Conservation (phyloP, 2,113 vertebrate species). For the Eclectus roratus region DNA sequence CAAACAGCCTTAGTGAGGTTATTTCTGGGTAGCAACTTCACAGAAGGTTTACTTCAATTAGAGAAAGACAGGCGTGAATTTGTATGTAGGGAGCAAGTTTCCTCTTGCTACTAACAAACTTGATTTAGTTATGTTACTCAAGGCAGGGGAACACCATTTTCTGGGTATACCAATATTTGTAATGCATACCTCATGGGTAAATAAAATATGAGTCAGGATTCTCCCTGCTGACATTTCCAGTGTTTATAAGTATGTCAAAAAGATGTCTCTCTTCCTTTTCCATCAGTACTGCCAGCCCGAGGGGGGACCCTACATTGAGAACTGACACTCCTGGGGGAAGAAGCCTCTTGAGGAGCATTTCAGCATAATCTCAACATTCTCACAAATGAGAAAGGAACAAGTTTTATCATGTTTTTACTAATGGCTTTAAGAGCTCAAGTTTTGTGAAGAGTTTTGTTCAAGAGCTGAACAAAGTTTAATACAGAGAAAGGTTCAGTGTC, state of each 20-base stretch:
- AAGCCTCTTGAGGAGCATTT: neutral
- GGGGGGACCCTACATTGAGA: neutral
- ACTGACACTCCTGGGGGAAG: neutral
- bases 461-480: neutral
- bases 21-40: constrained; percentile 41
- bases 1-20: constrained; percentile 24
- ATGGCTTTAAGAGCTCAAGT: neutral
- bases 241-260: neutral
- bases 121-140: neutral
- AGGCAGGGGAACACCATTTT: neutral
- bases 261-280: neutral
- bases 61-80: neutral
- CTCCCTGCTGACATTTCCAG: neutral
- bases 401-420: neutral
- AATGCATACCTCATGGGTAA: neutral
- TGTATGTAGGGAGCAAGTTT: neutral
- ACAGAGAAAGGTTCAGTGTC: neutral
- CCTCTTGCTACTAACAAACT: neutral
- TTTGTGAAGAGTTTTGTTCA: neutral
- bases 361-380: neutral
- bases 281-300: neutral
- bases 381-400: neutral
- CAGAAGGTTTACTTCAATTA: constrained; percentile 26
- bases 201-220: neutral
- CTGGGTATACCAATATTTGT: neutral